These are phyloP conservation scores for Osmerus eperlanus DNA, from an alignment of 2,113 vertebrate species.

Conservation along the genomic window DNA sequence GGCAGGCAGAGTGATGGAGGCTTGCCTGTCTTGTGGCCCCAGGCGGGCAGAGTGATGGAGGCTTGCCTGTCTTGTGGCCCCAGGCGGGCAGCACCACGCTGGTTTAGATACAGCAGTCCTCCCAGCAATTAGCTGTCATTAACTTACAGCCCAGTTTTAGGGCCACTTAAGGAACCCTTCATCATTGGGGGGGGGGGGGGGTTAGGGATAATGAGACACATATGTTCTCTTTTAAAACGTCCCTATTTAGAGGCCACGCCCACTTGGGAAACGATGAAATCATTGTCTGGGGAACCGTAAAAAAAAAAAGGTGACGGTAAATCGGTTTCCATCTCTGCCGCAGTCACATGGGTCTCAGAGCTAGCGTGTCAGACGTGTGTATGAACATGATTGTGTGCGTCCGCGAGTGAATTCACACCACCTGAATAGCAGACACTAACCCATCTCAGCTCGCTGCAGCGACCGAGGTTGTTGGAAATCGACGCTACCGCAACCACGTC, in stretches of 20 bases:
- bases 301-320: too few relatives aligned
- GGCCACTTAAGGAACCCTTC: conserved; percentile 17
- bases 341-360: too few relatives aligned
- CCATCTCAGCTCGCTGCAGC: too few relatives aligned
- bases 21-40: not conserved
- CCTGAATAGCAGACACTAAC: too few relatives aligned
- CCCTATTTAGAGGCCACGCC: not conserved
- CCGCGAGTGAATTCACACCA: too few relatives aligned
- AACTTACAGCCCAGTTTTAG: conserved; percentile 9
- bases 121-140: conserved; percentile 8
- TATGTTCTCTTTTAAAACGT: not conserved
- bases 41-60: not conserved
- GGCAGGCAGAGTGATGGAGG: not conserved
- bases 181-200: too few relatives aligned
- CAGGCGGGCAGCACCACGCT: not conserved
- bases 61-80: not conserved
- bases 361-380: too few relatives aligned
- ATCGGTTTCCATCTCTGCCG: too few relatives aligned
- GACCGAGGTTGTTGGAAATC: too few relatives aligned
- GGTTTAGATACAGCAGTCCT: conserved; percentile 10
- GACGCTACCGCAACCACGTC: too few relatives aligned
- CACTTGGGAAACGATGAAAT: not conserved
- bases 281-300: too few relatives aligned
- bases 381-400: too few relatives aligned
- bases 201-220: conserved; percentile 13